Base-by-base conservation (phyloP, 1,140 invertebrate genomes). In the Brachionus angularis region DNA sequence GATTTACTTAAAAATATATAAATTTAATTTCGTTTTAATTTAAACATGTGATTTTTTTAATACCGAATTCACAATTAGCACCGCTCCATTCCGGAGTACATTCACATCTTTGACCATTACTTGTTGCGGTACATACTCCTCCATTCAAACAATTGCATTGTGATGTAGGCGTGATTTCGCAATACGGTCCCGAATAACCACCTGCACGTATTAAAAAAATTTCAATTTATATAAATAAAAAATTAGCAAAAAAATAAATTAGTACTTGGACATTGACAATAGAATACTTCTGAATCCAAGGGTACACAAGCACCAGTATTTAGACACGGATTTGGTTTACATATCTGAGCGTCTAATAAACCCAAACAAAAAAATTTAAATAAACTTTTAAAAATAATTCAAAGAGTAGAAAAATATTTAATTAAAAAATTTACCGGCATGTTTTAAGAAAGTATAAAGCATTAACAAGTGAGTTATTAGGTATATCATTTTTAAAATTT, bases 51-150 rank as follows among this genome's bases (percentile, higher is more conserved):
- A 5, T 5, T 64, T 29, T 34, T 18, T 23, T 8, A 0, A 12
- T 67, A 67, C 62, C 42, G 46, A 12, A 12, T 34, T 70, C 47
- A 50, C 67, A 70, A 36, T 52, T 23, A 21, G 46, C 16, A 10
- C 67, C 67, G 23, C 23, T 52, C 18, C 23, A 14, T 33, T 50
- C 36, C 10, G 27, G 3, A 5, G 34, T 46, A 42, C 67, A 70
- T 29, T 29, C 12, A 70, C 67, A 70, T 16, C 18, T 29, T 23
- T 50, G 49, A 23, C 18, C 44, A 10, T 25, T 29, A 70, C 2
- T 25, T 70, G 67, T 50, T 34, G 21, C 8, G 3, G 52, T 16
- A 70, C 67, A 70, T 50, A 36, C 44, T 2, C 46, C 67, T 5
- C 46, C 67, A 34, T 70, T 70, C 36, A 36, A 47, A 25, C 67